These are phyloP conservation scores for Zaprionus tsacasi DNA, from an alignment of 1,140 invertebrate genomes.

Conservation along the genomic window DNA sequence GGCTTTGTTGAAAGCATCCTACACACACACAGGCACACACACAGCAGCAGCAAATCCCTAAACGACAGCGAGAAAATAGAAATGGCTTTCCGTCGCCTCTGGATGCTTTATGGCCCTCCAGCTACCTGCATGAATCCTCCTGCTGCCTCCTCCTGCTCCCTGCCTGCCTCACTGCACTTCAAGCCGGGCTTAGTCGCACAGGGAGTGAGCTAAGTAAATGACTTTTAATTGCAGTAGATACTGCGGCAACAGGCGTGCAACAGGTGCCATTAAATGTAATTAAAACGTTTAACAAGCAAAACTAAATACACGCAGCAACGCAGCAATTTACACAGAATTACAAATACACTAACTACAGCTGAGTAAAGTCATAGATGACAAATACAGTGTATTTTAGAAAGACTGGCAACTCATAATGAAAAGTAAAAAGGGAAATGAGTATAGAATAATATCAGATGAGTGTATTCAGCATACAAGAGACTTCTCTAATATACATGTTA, in stretches of 20 bases:
- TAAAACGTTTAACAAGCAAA: conserved; percentile 45
- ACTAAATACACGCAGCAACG: conserved; percentile 1
- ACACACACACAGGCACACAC: conserved; percentile 8
- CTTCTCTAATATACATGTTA: too few relatives aligned
- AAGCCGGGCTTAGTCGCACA: conserved; percentile 35
- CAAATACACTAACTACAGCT: neutral
- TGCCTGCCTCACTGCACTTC: conserved; percentile 22
- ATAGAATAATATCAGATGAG: too few relatives aligned
- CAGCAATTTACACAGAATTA: neutral
- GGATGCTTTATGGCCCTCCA: conserved; percentile 40
- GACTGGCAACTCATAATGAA: too few relatives aligned
- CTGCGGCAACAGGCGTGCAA: conserved; percentile 40
- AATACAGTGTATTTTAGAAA: neutral
- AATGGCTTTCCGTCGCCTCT: conserved; percentile 65
- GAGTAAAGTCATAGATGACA: neutral
- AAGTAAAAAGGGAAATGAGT: neutral
- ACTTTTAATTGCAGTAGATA: conserved; percentile 56
- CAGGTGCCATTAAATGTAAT: conserved; percentile 60
- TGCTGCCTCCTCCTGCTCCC: neutral
- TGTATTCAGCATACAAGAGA: too few relatives aligned
- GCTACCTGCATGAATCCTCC: conserved; percentile 12
- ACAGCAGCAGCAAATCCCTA: conserved; percentile 55
- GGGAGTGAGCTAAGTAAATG: conserved; percentile 69
- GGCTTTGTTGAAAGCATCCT: conserved; percentile 51
- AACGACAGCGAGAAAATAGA: conserved; percentile 61